Percentiles rank a stretch among this genome's conserved stretches.
phyloP scores from a whole-genome alignment of 2,888 invertebrate genomes.

The Ephialtes manifestator region DNA sequence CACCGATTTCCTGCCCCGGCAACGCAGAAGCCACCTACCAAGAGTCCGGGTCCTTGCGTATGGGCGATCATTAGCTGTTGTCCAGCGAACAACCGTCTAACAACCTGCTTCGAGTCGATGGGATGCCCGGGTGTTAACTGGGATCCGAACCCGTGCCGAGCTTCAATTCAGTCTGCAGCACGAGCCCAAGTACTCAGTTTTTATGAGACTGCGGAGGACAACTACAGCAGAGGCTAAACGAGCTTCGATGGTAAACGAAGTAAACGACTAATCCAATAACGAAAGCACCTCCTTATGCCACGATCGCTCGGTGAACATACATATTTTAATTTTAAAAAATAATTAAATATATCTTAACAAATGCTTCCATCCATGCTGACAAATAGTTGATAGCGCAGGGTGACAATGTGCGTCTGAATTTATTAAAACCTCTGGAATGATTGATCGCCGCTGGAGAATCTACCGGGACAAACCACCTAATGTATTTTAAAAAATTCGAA shows the following conservation, averaged over 20 bases:
- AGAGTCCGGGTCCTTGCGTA: slow-evolving; percentile 89
- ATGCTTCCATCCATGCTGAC: background rate
- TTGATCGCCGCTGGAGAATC: slow-evolving; percentile 15
- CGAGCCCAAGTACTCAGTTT: slow-evolving; percentile 76
- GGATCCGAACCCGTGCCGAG: slow-evolving; percentile 91
- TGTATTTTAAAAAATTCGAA: slow-evolving; percentile 28
- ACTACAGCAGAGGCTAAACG: slow-evolving; percentile 29
- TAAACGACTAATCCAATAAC: slow-evolving; percentile 21
- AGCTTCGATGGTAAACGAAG: background rate
- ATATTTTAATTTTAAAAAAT: background rate
- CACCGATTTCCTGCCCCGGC: slow-evolving; percentile 82
- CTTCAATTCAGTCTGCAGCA: slow-evolving; percentile 88
- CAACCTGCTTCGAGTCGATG: slow-evolving; percentile 90
- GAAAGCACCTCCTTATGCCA: slow-evolving; percentile 1
- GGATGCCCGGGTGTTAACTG: slow-evolving; percentile 92
- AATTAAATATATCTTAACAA: slow-evolving; percentile 17
- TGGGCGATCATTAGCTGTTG: slow-evolving; percentile 93
- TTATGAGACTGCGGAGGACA: slow-evolving; percentile 72
- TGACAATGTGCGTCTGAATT: background rate
- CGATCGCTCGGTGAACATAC: slow-evolving; percentile 8
- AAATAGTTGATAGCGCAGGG: background rate
- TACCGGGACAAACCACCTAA: background rate
- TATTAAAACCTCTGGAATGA: slow-evolving; percentile 5
- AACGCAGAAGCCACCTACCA: slow-evolving; percentile 85
- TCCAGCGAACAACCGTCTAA: slow-evolving; percentile 82